A percentile compares a stretch with the other conserved stretches of the same genome.
These are phyloP conservation scores for Electrophaes corylata DNA, from an alignment of 2,888 invertebrate species.

Conservation along the genomic window DNA sequence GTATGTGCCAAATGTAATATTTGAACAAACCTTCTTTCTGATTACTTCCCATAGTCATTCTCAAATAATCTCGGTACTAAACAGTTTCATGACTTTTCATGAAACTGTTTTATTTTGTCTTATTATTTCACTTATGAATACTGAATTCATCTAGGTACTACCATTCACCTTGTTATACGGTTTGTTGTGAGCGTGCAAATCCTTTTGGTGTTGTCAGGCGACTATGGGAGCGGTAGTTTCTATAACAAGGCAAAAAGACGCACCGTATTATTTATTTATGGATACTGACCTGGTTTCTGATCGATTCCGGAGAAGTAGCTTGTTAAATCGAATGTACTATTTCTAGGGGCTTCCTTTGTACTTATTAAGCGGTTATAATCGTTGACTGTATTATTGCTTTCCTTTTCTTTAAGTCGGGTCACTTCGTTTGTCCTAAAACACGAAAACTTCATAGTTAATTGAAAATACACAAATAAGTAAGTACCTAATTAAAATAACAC, in stretches of 20 bases:
- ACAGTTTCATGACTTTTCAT: too few species aligned
- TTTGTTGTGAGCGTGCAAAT: too few species aligned
- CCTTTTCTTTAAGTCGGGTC: slow-evolving; percentile 70
- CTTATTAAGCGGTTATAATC: slow-evolving; percentile 58
- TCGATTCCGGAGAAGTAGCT: slow-evolving; percentile 71
- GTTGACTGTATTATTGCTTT: slow-evolving; percentile 62
- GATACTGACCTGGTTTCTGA: slow-evolving; percentile 56
- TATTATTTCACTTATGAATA: too few species aligned
- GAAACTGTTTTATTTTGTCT: too few species aligned
- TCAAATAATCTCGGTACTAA: too few species aligned
- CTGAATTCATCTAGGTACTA: too few species aligned
- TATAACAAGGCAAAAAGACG: neutral
- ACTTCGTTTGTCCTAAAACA: slow-evolving; percentile 76
- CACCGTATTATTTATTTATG: neutral
- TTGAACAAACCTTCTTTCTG: too few species aligned
- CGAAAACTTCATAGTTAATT: neutral
- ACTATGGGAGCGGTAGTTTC: neutral
- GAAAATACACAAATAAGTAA: neutral
- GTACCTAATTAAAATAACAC: too few species aligned
- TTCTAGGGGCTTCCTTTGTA: slow-evolving; percentile 45
- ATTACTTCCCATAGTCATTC: too few species aligned
- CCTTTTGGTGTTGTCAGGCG: neutral
- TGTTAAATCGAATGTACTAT: slow-evolving; percentile 62
- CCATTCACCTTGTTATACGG: too few species aligned
- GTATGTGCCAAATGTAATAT: too few species aligned